Percentiles rank a stretch among this genome's conserved stretches.
Evolutionary conservation across 2,113 vertebrate species (phyloP).

Genomic region (Seriola quinqueradiata): DNA sequence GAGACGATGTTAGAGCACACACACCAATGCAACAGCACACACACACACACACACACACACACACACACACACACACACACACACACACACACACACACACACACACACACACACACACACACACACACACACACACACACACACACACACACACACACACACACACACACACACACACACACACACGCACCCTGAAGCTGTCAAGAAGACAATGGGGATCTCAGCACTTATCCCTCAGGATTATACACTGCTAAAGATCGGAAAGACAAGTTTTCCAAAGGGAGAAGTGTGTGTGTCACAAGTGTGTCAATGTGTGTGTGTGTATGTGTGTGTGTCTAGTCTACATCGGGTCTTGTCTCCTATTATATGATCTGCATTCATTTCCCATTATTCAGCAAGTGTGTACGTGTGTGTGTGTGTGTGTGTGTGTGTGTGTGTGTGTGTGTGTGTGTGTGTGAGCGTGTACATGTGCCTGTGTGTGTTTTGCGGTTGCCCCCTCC

Average conservation of each 20-base stretch:
- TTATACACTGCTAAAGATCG: slow-evolving; percentile 65
- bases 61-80: slow-evolving; percentile 7
- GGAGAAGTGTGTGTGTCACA: slow-evolving; percentile 10
- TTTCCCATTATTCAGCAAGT: slow-evolving; percentile 42
- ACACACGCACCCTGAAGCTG: slow-evolving; percentile 38
- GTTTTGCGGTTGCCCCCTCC: slow-evolving; percentile 75
- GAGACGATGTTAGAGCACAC: slow-evolving; percentile 30
- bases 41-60: slow-evolving; percentile 10
- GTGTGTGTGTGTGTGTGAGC: slow-evolving; percentile 52
- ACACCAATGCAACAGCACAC: not conserved
- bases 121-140: slow-evolving; percentile 15
- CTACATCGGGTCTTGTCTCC: slow-evolving; percentile 42
- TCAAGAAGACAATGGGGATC: slow-evolving; percentile 63
- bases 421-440: slow-evolving; percentile 16
- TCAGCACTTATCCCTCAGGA: slow-evolving; percentile 65
- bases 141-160: slow-evolving; percentile 23
- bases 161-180: slow-evolving; percentile 5
- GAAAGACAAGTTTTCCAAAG: slow-evolving; percentile 67
- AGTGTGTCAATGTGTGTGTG: slow-evolving; percentile 26
- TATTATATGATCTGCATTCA: slow-evolving; percentile 40
- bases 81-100: slow-evolving; percentile 20
- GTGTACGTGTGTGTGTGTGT: slow-evolving; percentile 9
- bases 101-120: slow-evolving; percentile 8
- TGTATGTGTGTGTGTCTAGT: slow-evolving; percentile 11
- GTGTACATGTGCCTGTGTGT: slow-evolving; percentile 43